Conservation (phyloP, 2,888 invertebrate species). For the Gymnoscelis rufifasciata region DNA sequence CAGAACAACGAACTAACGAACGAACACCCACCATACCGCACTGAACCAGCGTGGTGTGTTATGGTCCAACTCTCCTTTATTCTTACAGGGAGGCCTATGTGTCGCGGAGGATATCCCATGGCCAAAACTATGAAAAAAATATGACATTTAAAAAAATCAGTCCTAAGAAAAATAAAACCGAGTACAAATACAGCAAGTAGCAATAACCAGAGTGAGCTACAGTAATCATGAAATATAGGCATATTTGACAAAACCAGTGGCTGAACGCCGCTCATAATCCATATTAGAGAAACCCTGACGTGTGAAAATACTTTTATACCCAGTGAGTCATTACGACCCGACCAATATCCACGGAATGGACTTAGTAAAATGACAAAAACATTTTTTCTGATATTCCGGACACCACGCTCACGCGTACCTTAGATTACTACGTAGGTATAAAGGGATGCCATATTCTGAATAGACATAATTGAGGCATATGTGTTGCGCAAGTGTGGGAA, state of each 20-base stretch:
- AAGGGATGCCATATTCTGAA: background rate
- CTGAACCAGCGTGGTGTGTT: no score
- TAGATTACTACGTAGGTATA: background rate
- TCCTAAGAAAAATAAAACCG: no score
- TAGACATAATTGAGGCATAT: no score
- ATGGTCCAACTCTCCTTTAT: no score
- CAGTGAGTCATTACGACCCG: constrained; percentile 5
- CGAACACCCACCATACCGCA: no score
- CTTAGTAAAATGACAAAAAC: constrained; percentile 8
- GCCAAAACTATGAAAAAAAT: no score
- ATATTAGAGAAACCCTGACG: constrained; percentile 2
- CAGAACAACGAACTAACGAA: no score
- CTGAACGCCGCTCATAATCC: background rate
- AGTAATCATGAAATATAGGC: constrained; percentile 1
- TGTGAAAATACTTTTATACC: constrained; percentile 11
- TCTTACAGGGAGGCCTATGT: no score
- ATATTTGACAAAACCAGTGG: background rate
- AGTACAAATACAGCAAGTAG: no score
- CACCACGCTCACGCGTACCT: background rate
- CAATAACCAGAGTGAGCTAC: background rate
- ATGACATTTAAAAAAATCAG: no score
- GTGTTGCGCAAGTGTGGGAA: no score
- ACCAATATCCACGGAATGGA: constrained; percentile 10
- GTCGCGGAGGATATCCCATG: no score
- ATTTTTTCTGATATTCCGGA: constrained; percentile 10